Evolutionary conservation across 2,113 vertebrate genomes (phyloP).

Genomic region (Protobothrops flavoviridis): DNA sequence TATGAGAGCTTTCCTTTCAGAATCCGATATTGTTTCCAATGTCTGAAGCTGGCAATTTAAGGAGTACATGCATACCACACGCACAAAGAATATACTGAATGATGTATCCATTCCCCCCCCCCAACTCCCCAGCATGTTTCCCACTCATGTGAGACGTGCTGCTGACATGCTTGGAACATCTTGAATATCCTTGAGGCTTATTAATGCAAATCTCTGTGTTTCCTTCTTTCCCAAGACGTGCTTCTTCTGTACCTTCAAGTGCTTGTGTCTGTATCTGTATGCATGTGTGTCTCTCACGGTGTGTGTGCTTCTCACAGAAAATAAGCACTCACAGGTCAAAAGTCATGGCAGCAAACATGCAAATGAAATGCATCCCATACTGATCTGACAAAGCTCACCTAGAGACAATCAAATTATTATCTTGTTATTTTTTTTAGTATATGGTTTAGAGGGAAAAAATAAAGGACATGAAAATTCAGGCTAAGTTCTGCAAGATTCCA

Average conservation of each 20-base stretch:
- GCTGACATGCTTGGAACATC: conserved; percentile 55
- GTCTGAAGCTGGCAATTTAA: conserved; percentile 53
- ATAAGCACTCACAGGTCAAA: rapidly evolving
- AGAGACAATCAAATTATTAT: not conserved
- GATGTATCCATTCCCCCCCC: conserved; percentile 38
- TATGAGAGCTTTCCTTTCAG: conserved; percentile 38
- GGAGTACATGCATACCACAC: conserved; percentile 61
- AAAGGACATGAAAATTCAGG: not conserved
- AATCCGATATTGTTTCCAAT: conserved; percentile 26
- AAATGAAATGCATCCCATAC: not conserved
- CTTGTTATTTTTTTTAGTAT: not conserved
- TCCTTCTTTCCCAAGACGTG: conserved; percentile 24
- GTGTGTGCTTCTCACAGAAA: rapidly evolving
- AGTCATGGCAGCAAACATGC: not conserved
- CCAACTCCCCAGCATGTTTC: conserved; percentile 25
- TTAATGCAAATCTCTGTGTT: conserved; percentile 14
- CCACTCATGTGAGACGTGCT: conserved; percentile 58
- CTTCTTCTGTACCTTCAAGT: conserved; percentile 26
- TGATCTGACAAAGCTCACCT: not conserved
- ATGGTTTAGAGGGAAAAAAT: not conserved
- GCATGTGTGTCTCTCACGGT: not conserved
- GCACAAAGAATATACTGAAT: conserved; percentile 26
- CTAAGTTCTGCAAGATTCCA: not conserved
- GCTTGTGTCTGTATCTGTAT: not conserved
- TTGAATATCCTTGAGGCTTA: conserved; percentile 27